Base-by-base conservation (phyloP, 1,140 invertebrate species). In the Drosophila pectinifera region DNA sequence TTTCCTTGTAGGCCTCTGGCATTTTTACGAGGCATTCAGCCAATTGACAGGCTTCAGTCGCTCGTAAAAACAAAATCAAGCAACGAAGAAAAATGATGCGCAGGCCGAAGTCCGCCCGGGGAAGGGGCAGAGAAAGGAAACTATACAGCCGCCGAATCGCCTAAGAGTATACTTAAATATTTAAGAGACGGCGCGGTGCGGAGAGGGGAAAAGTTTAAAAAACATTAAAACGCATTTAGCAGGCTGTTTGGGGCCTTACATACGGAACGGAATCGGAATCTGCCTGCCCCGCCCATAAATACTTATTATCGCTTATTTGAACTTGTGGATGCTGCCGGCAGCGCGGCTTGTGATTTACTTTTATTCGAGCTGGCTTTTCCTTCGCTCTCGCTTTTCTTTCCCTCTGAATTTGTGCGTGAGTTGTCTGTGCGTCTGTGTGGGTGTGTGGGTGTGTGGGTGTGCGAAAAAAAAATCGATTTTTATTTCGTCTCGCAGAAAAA, bases 11-110 rank as follows among this genome's bases (percentile, higher is more conserved):
- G 80, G 81, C 84, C 84, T 84, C 74, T 75, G 86, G 78, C 80
- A 90, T 81, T 90, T 90, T 83, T 91, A 85, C 82, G 83, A 91
- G 88, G 88, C 88, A 91, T 91, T 91, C 88, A 91, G 83, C 88
- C 88, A 91, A 91, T 91, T 91, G 88, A 91, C 88, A 91, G 88
- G 88, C 80, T 91, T 91, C 88, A 89, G 57, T 91, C 80, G 83
- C 85, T 90, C 84, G 80, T 89, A 89, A 89, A 88, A 78, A 75
- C 68, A 72, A 80, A 85, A 84, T 84, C 80, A 84, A 85, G 73
- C 78, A 89, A 75, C 61, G 65, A 88, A 89, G 84, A 88, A 88
- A 88, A 88, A 90, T 89, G 84, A 88, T 88, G 84, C 73, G 77
- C 80, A 88, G 78, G 54, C 70, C 70, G 20, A 7, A 20, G 49